Percentiles rank a stretch among this genome's conserved stretches.
These are phyloP conservation scores for Chloroceryle inda DNA, from an alignment of 2,797 vertebrate species.

Conservation along the genomic window DNA sequence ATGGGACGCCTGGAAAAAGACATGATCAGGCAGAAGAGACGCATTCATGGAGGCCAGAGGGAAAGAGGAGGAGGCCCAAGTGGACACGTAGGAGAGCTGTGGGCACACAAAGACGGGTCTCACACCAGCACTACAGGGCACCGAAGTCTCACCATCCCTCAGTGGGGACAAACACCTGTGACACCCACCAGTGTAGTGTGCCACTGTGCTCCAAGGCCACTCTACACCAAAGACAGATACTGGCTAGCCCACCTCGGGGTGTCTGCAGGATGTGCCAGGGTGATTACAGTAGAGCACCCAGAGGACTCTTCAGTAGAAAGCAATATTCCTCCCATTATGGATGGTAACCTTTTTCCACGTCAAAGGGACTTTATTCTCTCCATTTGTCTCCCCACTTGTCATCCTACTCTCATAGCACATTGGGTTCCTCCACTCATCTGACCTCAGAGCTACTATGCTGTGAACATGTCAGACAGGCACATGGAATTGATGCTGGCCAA, in stretches of 20 bases:
- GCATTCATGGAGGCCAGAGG: neutral
- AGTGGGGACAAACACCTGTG: neutral
- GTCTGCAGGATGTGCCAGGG: neutral
- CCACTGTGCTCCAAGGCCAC: neutral
- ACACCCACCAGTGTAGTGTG: neutral
- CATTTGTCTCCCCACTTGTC: neutral
- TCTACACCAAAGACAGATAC: neutral
- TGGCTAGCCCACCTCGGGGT: neutral
- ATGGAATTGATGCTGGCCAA: neutral
- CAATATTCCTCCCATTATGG: neutral
- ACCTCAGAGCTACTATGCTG: neutral
- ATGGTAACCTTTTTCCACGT: neutral
- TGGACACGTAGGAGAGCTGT: neutral
- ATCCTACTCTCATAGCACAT: neutral
- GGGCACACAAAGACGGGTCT: neutral
- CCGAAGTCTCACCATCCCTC: accelerated
- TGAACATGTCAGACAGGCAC: neutral
- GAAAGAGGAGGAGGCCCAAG: neutral
- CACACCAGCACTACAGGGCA: neutral
- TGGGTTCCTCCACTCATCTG: neutral
- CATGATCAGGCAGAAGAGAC: accelerated
- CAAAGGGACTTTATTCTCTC: neutral
- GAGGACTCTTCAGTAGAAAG: neutral
- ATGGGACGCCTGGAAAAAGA: neutral
- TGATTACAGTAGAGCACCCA: neutral